phyloP scores from a whole-genome alignment of 1,140 invertebrate genomes.

The Palaemon carinicauda region DNA sequence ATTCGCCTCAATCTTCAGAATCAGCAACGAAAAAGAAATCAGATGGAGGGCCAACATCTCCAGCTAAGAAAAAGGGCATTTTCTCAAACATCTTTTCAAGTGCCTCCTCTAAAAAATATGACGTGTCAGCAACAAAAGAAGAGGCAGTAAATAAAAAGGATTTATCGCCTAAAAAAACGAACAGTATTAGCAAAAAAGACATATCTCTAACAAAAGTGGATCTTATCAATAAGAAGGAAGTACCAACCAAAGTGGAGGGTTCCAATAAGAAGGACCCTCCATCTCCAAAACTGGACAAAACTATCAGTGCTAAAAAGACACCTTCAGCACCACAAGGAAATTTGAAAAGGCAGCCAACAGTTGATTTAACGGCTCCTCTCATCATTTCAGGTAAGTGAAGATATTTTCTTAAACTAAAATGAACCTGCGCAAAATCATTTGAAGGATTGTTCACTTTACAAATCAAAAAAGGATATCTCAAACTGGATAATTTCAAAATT shows the following conservation, averaged over 20 bases:
- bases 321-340: not conserved
- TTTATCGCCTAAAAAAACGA: too few species aligned
- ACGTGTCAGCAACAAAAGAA: not conserved
- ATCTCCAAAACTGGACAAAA: not conserved
- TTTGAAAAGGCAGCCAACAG: conserved; percentile 10
- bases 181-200: too few species aligned
- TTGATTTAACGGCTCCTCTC: conserved; percentile 17
- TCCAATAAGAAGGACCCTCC: not conserved
- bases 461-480: too few species aligned
- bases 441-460: too few species aligned
- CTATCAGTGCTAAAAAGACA: not conserved
- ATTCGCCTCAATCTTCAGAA: not conserved
- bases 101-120: not conserved
- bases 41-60: not conserved
- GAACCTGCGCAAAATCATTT: too few species aligned
- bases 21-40: not conserved
- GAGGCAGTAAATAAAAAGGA: not conserved
- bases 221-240: too few species aligned
- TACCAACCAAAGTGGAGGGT: too few species aligned
- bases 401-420: not conserved
- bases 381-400: conserved; percentile 10
- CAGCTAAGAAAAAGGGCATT: conserved; percentile 24
- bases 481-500: too few species aligned
- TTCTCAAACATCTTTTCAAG: conserved; percentile 10
- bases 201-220: too few species aligned